Evolutionary conservation across 2,113 vertebrate species (phyloP).

Genomic region (Cettia cetti): DNA sequence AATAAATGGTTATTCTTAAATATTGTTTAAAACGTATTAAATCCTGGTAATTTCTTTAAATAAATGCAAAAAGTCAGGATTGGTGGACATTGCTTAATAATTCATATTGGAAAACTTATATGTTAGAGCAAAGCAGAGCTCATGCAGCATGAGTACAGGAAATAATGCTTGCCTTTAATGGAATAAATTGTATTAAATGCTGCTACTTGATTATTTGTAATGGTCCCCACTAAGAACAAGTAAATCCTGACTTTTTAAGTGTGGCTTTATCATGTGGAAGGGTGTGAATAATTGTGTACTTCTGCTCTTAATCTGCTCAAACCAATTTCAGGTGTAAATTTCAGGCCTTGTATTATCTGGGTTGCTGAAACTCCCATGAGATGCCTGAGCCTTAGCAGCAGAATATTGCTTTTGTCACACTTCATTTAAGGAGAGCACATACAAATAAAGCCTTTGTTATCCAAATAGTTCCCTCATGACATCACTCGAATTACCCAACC

Average conservation of each 20-base stretch:
- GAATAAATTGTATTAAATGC: neutral
- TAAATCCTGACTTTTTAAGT: neutral
- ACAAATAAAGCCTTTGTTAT: neutral
- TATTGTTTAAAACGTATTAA: neutral
- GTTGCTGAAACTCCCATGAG: neutral
- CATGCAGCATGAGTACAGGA: neutral
- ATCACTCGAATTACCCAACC: neutral
- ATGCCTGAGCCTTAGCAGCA: neutral
- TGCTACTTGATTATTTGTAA: neutral
- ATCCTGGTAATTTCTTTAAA: neutral
- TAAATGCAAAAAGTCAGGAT: neutral
- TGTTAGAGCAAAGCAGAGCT: neutral
- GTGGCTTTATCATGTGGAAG: neutral
- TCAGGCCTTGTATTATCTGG: neutral
- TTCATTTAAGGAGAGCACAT: rapidly evolving
- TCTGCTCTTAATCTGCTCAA: neutral
- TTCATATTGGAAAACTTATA: neutral
- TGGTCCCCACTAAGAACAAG: neutral
- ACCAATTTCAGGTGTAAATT: neutral
- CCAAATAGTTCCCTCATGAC: neutral
- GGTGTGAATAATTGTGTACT: neutral
- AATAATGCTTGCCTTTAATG: neutral
- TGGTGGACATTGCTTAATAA: neutral
- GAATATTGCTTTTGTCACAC: neutral
- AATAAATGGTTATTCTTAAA: neutral